These are phyloP conservation scores for Chionodraco myersi DNA, from an alignment of 2,113 vertebrate genomes.

Conservation along the genomic window DNA sequence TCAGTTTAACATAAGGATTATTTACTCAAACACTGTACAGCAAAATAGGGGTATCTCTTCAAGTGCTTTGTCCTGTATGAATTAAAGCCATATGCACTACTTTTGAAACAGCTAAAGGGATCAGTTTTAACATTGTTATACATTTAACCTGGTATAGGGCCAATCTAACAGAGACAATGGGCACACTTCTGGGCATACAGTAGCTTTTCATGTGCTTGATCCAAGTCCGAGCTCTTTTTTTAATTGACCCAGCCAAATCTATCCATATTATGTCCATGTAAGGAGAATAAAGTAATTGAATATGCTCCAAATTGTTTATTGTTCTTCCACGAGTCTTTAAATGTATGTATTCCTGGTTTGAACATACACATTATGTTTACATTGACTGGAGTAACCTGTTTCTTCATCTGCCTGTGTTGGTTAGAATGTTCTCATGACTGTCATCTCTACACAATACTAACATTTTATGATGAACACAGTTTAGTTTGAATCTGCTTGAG, in stretches of 20 bases:
- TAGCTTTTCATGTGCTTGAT: background rate
- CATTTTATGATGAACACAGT: background rate
- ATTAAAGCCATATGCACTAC: background rate
- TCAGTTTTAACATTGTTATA: background rate
- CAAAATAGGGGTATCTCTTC: background rate
- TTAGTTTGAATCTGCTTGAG: background rate
- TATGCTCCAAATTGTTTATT: background rate
- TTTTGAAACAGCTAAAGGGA: background rate
- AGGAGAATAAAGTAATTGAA: background rate
- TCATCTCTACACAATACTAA: background rate
- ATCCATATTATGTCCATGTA: background rate
- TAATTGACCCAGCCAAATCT: background rate
- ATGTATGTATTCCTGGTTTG: background rate
- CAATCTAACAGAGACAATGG: background rate
- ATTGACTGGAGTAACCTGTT: background rate
- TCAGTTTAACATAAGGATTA: slow-evolving; percentile 33
- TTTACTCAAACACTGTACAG: background rate
- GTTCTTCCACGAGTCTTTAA: background rate
- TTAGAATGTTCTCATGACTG: background rate
- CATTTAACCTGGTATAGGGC: background rate
- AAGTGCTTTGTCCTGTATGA: background rate
- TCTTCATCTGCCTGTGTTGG: background rate
- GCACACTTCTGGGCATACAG: background rate
- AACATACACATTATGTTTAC: background rate
- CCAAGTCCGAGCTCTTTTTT: background rate